Conservation (phyloP, 2,797 vertebrate genomes). For the Hydrocynus forskahlii region DNA sequence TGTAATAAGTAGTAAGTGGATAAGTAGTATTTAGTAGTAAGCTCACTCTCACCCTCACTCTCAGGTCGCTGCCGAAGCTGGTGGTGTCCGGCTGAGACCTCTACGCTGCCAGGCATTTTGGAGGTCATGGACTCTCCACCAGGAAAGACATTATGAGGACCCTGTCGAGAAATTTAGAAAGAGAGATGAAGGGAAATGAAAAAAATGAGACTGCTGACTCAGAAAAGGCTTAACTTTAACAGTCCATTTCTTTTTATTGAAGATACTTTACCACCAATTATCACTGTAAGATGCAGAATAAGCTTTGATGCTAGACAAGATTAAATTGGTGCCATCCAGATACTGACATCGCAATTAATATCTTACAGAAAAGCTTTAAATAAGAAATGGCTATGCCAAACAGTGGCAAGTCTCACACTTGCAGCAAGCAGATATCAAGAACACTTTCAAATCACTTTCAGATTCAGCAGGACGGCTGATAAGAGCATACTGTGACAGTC, state of each 20-base stretch:
- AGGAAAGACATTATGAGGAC: conserved; percentile 10
- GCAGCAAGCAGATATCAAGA: conserved; percentile 45
- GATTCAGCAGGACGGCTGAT: background rate
- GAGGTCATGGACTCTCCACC: conserved; percentile 60
- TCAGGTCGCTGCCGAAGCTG: conserved; percentile 40
- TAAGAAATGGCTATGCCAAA: conserved; percentile 49
- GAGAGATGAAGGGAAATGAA: background rate
- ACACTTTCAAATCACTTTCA: conserved; percentile 26
- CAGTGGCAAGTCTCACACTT: conserved; percentile 12
- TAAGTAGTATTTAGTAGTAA: too few relatives aligned
- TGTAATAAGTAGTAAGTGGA: background rate
- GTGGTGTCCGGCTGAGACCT: conserved; percentile 75
- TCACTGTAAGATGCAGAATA: conserved; percentile 56
- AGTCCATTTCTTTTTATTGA: conserved; percentile 53
- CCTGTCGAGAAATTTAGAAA: conserved; percentile 3
- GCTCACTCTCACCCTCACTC: conserved; percentile 52
- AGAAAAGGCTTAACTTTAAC: conserved; percentile 52
- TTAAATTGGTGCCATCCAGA: conserved; percentile 56
- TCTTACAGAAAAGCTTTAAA: conserved; percentile 54
- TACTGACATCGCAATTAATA: conserved; percentile 60
- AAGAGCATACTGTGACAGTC: background rate
- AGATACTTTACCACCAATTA: conserved; percentile 59
- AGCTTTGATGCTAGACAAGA: conserved; percentile 56
- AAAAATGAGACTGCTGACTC: conserved; percentile 37
- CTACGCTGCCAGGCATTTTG: conserved; percentile 72